phyloP scores from a whole-genome alignment of 2,888 invertebrate genomes.

The Scaptomyza parva region DNA sequence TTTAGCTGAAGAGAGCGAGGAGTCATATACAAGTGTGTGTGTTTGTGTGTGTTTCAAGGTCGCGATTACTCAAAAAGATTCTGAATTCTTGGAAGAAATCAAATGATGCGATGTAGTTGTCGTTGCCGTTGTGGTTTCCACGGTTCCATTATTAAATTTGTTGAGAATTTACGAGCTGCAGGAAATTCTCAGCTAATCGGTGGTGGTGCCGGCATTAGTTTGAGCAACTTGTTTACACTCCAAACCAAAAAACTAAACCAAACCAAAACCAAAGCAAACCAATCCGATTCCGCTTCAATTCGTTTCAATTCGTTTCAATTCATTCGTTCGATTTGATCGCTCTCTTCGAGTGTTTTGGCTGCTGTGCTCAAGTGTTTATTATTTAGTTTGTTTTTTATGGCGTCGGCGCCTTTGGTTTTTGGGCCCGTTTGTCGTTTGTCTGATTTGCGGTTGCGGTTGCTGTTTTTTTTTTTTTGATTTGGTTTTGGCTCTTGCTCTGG shows the following conservation, averaged over 20 bases:
- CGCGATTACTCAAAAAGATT: constrained; percentile 6
- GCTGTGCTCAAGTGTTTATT: constrained; percentile 41
- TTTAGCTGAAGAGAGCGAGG: constrained; percentile 7
- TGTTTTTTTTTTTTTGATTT: constrained; percentile 21
- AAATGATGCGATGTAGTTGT: not conserved
- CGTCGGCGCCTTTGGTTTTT: constrained; percentile 70
- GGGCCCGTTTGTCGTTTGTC: constrained; percentile 56
- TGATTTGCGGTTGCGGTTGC: constrained; percentile 71
- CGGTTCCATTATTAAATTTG: constrained; percentile 57
- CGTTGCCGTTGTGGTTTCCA: not conserved
- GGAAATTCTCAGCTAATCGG: constrained; percentile 64
- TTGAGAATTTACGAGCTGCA: constrained; percentile 56
- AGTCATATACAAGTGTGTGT: constrained; percentile 24
- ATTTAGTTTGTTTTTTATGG: constrained; percentile 4
- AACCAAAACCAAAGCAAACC: not conserved
- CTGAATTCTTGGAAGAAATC: constrained; percentile 54
- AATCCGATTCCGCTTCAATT: constrained; percentile 7
- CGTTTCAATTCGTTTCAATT: constrained; percentile 11
- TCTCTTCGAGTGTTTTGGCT: constrained; percentile 15
- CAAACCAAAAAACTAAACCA: constrained; percentile 2
- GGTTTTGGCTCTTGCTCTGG: constrained; percentile 33
- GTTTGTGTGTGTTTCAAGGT: constrained; percentile 56
- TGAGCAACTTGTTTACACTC: constrained; percentile 62
- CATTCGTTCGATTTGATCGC: constrained; percentile 11
- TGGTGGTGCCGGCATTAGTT: constrained; percentile 53